Percentiles rank a stretch among this genome's conserved stretches.
Evolutionary conservation across 2,888 invertebrate genomes (phyloP).

Genomic region (Norana najaformis): DNA sequence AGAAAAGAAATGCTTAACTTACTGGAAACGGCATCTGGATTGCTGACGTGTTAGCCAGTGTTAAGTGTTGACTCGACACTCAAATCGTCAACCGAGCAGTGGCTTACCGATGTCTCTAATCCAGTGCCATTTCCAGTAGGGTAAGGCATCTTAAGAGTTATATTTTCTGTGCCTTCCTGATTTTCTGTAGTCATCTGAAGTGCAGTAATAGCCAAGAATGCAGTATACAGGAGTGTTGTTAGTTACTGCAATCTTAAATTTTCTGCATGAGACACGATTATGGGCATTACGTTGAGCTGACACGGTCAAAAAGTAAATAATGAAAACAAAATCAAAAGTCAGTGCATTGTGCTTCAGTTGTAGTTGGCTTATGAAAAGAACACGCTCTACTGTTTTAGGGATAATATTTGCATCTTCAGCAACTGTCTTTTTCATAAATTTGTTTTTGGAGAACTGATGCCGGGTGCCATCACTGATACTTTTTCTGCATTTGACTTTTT

Average conservation of each 20-base stretch:
- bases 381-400: background rate
- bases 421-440: background rate
- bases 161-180: background rate
- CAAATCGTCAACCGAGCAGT: too few relatives aligned
- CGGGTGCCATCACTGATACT: conserved; percentile 9
- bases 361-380: background rate
- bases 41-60: too few relatives aligned
- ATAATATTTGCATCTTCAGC: background rate
- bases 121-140: too few relatives aligned
- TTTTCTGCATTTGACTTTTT: conserved; percentile 34
- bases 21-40: too few relatives aligned
- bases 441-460: background rate
- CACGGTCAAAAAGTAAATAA: background rate
- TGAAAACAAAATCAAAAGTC: background rate
- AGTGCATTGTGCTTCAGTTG: too few relatives aligned
- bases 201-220: background rate
- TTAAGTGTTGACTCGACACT: too few relatives aligned
- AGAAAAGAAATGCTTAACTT: too few relatives aligned
- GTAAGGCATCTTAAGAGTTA: too few relatives aligned
- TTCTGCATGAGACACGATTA: background rate
- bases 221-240: background rate
- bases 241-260: background rate
- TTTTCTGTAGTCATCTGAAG: too few relatives aligned
- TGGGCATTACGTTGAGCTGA: background rate
- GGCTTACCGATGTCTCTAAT: too few relatives aligned